Conservation (phyloP, 2,888 invertebrate genomes). For the Hermaeophaga mercurialis region DNA sequence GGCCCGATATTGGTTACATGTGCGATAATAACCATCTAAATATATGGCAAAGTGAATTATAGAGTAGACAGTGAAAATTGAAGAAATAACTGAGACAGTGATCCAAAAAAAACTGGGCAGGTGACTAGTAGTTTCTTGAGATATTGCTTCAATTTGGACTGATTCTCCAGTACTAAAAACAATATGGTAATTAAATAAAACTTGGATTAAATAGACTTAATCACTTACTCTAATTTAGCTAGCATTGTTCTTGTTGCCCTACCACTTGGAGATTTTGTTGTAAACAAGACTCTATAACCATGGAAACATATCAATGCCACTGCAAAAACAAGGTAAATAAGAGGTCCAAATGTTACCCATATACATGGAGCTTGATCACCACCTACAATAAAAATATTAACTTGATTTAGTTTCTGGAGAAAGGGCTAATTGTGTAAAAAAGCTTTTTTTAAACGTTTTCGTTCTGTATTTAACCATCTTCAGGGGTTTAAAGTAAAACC, state of each 20-base stretch:
- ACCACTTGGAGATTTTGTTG: conserved; percentile 48
- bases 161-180: conserved; percentile 69
- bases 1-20: conserved; percentile 77
- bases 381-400: conserved; percentile 61
- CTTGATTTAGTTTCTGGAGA: too few species aligned
- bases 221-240: conserved; percentile 51
- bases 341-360: conserved; percentile 70
- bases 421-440: too few species aligned
- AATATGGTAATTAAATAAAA: neutral
- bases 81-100: conserved; percentile 66
- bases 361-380: conserved; percentile 69
- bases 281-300: conserved; percentile 66
- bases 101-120: conserved; percentile 72
- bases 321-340: conserved; percentile 67
- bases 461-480: too few species aligned
- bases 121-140: conserved; percentile 63
- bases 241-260: conserved; percentile 53
- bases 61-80: conserved; percentile 68
- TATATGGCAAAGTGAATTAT: conserved; percentile 71
- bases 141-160: conserved; percentile 68
- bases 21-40: conserved; percentile 74
- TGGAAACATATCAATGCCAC: conserved; percentile 70
- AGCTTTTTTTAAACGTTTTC: too few species aligned
- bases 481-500: too few species aligned
- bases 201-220: conserved; percentile 3